These are phyloP conservation scores for Etia nguti DNA, from an alignment of 2,113 vertebrate species.

Conservation along the genomic window DNA sequence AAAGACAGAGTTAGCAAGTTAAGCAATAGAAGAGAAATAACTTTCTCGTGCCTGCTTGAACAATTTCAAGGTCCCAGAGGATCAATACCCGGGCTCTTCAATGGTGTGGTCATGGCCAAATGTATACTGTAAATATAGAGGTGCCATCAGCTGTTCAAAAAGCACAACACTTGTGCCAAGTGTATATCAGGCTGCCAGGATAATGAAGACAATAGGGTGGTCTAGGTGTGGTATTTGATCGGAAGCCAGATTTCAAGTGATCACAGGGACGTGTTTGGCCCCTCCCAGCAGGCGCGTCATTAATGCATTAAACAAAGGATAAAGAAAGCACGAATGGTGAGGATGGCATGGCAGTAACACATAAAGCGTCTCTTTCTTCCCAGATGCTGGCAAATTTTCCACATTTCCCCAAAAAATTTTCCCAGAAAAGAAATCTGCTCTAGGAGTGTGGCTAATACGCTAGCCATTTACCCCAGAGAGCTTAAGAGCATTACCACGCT, in stretches of 20 bases:
- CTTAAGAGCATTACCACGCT: fast-evolving
- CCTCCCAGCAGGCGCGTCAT: not conserved
- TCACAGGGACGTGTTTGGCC: not conserved
- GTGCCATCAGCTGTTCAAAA: slow-evolving; percentile 32
- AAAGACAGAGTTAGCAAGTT: fast-evolving
- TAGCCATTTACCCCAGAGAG: not conserved
- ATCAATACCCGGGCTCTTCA: not conserved
- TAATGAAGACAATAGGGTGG: slow-evolving; percentile 27
- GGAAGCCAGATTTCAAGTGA: not conserved
- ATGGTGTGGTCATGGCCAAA: not conserved
- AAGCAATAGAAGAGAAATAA: not conserved
- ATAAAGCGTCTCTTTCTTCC: not conserved
- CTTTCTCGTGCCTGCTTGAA: not conserved
- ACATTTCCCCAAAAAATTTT: fast-evolving
- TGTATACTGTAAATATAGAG: slow-evolving; percentile 17
- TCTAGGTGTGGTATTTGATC: not conserved
- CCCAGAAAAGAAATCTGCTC: not conserved
- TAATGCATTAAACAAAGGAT: not conserved
- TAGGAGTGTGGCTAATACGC: fast-evolving
- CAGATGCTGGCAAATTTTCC: not conserved
- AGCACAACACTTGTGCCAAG: not conserved
- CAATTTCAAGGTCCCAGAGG: not conserved
- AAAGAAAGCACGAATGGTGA: not conserved
- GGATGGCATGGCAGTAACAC: not conserved
- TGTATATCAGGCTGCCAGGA: not conserved